Evolutionary conservation across 2,797 vertebrate species (phyloP), one percentile per base, ranked within the genome.

Genomic region (Xiphorhynchus erythropygius): DNA sequence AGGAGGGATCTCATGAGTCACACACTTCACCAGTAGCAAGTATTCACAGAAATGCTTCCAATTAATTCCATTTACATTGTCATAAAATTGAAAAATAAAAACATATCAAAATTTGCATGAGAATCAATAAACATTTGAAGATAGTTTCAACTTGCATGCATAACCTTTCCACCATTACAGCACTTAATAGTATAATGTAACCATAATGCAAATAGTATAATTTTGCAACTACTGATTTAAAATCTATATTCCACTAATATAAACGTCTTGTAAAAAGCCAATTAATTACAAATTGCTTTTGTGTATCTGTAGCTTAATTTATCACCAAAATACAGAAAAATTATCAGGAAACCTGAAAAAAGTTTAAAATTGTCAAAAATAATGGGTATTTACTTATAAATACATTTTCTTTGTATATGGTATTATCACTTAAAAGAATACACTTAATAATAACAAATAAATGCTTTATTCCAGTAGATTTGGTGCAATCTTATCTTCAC

Each of bases 401-500:
- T 50, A 74, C 4, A 37, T 95, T 50, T 75, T 57, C 24, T 75
- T 87, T 76, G 49, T 50, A 39, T 42, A 84, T 13, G 21, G 50
- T 63, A 49, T 73, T 86, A 90, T 30, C 13, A 71, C 44, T 87
- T 83, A 28, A 79, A 96, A 88, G 42, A 89, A 81, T 69, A 95
- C 37, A 2, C 63, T 88, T 84, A 84, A 62, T 65, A 75, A 75
- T 69, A 92, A 90, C 59, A 89, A 92, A 95, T n/a, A 83, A 73
- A 84, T n/a, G 9, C 44, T 95, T 95, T 96, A 93, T 92, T 94
- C 13, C 77, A 52, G 87, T 91, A 76, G 46, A 76, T 64, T 49
- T 49, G 18, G 37, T 90, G 63, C 56, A 84, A 82, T 70, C 63
- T 91, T 70, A 50, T 64, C 49, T 44, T 93, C 59, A 80, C 14